Conservation (phyloP, 2,888 invertebrate genomes). For the Myathropa florea region DNA sequence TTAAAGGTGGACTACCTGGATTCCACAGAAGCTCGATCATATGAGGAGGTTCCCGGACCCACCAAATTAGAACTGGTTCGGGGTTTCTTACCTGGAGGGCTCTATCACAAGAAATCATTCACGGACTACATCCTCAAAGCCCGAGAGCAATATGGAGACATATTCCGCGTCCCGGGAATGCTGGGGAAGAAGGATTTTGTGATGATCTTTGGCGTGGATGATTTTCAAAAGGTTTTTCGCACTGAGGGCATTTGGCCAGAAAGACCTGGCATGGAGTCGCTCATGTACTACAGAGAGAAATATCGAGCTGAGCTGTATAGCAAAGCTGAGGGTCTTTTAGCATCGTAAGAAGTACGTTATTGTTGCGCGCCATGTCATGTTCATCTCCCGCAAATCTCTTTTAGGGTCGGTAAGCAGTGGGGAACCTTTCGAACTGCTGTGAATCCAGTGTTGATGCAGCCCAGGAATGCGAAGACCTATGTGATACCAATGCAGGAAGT, state of each 20-base stretch:
- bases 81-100: slow-evolving; percentile 74
- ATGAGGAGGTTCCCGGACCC: slow-evolving; percentile 74
- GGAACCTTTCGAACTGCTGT: slow-evolving; percentile 85
- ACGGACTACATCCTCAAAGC: slow-evolving; percentile 71
- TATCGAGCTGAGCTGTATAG: slow-evolving; percentile 72
- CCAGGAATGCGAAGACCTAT: slow-evolving; percentile 83
- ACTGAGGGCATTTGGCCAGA: slow-evolving; percentile 81
- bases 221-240: slow-evolving; percentile 81
- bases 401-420: slow-evolving; percentile 85
- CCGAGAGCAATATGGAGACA: slow-evolving; percentile 77
- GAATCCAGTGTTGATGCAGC: slow-evolving; percentile 85
- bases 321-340: slow-evolving; percentile 64
- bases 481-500: slow-evolving; percentile 82
- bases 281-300: slow-evolving; percentile 78
- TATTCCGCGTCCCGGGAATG: slow-evolving; percentile 79
- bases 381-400: neutral
- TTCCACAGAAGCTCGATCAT: slow-evolving; percentile 72
- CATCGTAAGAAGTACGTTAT: slow-evolving; percentile 50
- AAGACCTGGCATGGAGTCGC: slow-evolving; percentile 78
- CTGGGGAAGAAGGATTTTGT: slow-evolving; percentile 77
- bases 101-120: slow-evolving; percentile 69
- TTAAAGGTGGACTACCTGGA: slow-evolving; percentile 11
- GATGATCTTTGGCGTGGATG: slow-evolving; percentile 81
- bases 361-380: neutral
- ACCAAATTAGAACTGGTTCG: slow-evolving; percentile 73